Base-by-base conservation (phyloP, 1,140 invertebrate species). In the Procambarus clarkii region DNA sequence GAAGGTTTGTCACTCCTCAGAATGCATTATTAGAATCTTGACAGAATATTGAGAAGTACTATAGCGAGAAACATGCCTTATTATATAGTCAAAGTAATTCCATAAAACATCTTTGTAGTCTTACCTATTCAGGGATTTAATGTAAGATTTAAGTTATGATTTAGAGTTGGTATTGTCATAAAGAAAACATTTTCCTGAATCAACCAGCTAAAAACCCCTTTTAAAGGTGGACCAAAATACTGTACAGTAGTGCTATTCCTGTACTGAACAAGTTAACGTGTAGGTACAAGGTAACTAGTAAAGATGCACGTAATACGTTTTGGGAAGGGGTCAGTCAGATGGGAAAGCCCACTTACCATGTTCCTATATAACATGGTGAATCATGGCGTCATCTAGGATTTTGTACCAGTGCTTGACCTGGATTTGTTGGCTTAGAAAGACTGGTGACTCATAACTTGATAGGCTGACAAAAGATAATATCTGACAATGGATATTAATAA, bases 1-100 rank as follows among this genome's bases (percentile, higher is more conserved):
- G 64, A 89, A 76, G 80, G 79, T 83, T 71, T 54, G 87, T 89
- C 87, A 74, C 54, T 79, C 86, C 58, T 69, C 64, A 83, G 79
- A 34, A 34, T 74, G 34, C 34, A 34, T 34, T 34, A 18, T 74
- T n/a, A 74, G 69, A 74, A 34, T 74, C 69, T 34, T 21, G n/a
- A 21, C 69, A 74, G 69, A 74, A 74, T 74, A 74, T 74, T 74
- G 69, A 74, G 69, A 74, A 74, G 69, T 21, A 74, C 8, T 74
- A 21, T 64, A 18, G 60, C 18, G 60, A 64, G 60, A 64, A 64
- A 18, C 4, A 11, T 18, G 18, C 11, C 18, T 64, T 64, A 18
- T 64, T 13, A 4, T 21, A 18, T 13, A 64, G 13, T 64, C 60
- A 64, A 64, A 64, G 21, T 21, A 21, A 64, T 64, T 21, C 18